These are phyloP conservation scores for Eremobia ochroleuca DNA, from an alignment of 2,888 invertebrate species.

Conservation along the genomic window DNA sequence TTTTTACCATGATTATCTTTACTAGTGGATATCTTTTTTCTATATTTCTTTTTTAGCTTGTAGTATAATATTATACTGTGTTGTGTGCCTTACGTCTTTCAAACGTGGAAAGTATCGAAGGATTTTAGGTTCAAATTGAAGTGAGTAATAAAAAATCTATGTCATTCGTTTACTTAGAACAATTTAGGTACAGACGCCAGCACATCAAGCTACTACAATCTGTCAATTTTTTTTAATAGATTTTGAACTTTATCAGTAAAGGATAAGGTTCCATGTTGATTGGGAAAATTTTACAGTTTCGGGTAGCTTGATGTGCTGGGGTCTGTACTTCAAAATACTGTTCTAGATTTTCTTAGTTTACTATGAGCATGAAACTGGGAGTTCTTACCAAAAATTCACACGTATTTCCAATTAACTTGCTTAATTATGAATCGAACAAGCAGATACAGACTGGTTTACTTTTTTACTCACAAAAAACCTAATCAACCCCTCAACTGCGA, in stretches of 20 bases:
- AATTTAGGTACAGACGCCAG: too few species aligned
- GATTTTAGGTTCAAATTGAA: neutral
- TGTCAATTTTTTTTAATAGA: too few species aligned
- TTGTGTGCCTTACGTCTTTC: neutral
- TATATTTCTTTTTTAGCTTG: neutral
- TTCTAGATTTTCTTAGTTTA: neutral
- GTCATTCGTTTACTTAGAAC: neutral
- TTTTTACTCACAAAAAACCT: neutral
- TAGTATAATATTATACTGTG: neutral
- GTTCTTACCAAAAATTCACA: too few species aligned
- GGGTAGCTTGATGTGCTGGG: too few species aligned
- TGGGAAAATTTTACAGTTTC: too few species aligned
- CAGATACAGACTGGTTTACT: neutral
- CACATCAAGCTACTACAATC: too few species aligned
- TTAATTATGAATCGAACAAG: neutral
- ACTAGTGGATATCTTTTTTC: neutral
- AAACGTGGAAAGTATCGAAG: neutral
- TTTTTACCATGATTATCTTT: too few species aligned
- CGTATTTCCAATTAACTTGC: neutral
- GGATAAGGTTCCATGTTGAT: too few species aligned
- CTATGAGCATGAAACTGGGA: neutral
- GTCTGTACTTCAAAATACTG: too few species aligned
- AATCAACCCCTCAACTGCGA: conserved; percentile 26
- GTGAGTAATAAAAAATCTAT: neutral
- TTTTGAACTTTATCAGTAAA: too few species aligned